phyloP scores from a whole-genome alignment of 2,888 invertebrate genomes.

The Pristionchus maxplancki region DNA sequence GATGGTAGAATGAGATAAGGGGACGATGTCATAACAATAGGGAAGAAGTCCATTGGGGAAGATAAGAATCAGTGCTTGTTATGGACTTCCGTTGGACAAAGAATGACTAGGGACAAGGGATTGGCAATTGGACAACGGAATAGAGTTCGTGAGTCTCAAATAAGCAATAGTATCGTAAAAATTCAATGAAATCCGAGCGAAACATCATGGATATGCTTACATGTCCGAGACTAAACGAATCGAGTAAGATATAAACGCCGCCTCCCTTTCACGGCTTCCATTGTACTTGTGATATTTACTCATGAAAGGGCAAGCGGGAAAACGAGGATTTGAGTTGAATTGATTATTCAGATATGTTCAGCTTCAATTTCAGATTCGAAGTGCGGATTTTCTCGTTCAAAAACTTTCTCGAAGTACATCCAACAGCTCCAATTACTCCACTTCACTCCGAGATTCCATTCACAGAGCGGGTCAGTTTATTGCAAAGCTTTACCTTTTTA shows the following conservation, averaged over 20 bases:
- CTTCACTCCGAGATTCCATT: not conserved
- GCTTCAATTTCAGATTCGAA: not conserved
- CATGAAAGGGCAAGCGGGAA: not conserved
- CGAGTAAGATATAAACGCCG: not conserved
- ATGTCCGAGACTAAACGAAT: not conserved
- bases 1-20: not conserved
- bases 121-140: not conserved
- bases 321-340: not conserved
- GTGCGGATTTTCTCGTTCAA: not conserved
- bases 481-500: no score
- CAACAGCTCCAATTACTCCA: not conserved
- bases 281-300: not conserved
- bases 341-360: not conserved
- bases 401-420: not conserved
- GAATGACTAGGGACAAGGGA: not conserved
- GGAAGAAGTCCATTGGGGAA: slow-evolving; percentile 22
- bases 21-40: slow-evolving; percentile 40
- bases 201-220: not conserved
- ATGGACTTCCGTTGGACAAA: slow-evolving; percentile 33
- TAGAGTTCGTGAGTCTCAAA: no score
- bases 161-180: no score
- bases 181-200: not conserved
- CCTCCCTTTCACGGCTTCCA: not conserved
- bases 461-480: not conserved
- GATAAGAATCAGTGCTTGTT: slow-evolving; percentile 5